Base-by-base conservation (phyloP, 2,797 vertebrate genomes). In the Hozukius guyotensis region DNA sequence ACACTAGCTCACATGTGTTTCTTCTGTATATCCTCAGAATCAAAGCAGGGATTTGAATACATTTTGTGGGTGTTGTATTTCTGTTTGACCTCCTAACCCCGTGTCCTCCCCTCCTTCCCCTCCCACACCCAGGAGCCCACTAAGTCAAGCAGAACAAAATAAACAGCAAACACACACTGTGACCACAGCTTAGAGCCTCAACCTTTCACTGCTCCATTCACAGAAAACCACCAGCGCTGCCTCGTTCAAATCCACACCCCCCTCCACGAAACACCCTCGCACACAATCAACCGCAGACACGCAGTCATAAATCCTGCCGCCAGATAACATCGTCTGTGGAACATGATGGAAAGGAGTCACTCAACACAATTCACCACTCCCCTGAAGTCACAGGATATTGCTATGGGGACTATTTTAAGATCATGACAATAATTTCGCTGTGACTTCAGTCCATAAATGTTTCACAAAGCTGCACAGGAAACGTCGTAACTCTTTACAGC, bases 51-150 rank as follows among this genome's bases (percentile, higher is more conserved):
- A 81, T 57, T 71, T 59, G 78, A 63, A 46, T 25, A 36, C 69
- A 74, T 80, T 85, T 62, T 72, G 14, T 59, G 38, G 56, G 20
- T 78, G 77, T 71, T 79, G 25, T 73, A 67, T 73, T 88, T 80
- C 75, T 68, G 57, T 87, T 89, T 84, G 83, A 93, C 94, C 92
- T 91, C 64, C 67, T 82, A 62, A 86, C 89, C 73, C 59, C 4
- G 8, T 13, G 42, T 63, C 80, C 68, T 72, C 60, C 69, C 27
- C 27, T 36, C 55, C 79, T 64, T 72, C 65, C 71, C 34, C 27
- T 36, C 55, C 29, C 42, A 38, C 14, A 63, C 80, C 65, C 66
- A 57, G 61, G 55, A 78, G 82, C 75, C 79, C 60, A 75, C 61
- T 55, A 71, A 82, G 77, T 85, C 72, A 75, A 84, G 87, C 74